Conservation (phyloP, 30 jellyfish, hydroid and myxozoan genomes). For the Haliclystus octoradiatus region DNA sequence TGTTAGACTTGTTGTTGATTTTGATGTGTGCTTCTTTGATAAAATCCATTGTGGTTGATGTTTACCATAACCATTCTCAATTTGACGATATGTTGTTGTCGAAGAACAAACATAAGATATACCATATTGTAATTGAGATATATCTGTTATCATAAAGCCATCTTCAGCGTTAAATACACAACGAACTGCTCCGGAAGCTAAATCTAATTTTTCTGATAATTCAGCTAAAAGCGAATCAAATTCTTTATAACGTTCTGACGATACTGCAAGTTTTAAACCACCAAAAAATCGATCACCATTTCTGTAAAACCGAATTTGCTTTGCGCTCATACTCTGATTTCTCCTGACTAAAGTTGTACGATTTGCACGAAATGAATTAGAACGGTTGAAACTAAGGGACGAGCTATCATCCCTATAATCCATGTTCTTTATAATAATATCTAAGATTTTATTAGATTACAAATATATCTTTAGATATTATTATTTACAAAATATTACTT, state of each 20-base stretch:
- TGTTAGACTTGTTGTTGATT: constrained; percentile 42
- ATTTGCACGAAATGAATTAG: constrained; percentile 65
- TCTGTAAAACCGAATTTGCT: constrained; percentile 79
- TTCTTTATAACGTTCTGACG: constrained; percentile 80
- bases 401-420: constrained; percentile 59
- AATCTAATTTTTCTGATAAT: constrained; percentile 65
- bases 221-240: constrained; percentile 85
- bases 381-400: constrained; percentile 42
- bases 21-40: constrained; percentile 9
- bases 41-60: constrained; percentile 12
- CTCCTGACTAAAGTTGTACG: constrained; percentile 84
- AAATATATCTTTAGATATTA: too few species aligned
- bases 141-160: constrained; percentile 76
- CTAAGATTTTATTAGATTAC: too few species aligned
- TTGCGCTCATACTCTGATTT: constrained; percentile 91
- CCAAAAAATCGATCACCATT: constrained; percentile 87
- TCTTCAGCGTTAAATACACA: constrained; percentile 80
- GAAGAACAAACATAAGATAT: constrained; percentile 90
- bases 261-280: constrained; percentile 89
- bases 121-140: constrained; percentile 88
- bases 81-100: constrained; percentile 65
- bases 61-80: constrained; percentile 90
- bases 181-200: constrained; percentile 95
- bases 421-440: too few species aligned
- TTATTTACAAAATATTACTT: too few species aligned